A percentile compares a stretch with the other conserved stretches of the same genome.
phyloP scores from a whole-genome alignment of 2,888 invertebrate genomes.

The Ommatoiulus sabulosus region DNA sequence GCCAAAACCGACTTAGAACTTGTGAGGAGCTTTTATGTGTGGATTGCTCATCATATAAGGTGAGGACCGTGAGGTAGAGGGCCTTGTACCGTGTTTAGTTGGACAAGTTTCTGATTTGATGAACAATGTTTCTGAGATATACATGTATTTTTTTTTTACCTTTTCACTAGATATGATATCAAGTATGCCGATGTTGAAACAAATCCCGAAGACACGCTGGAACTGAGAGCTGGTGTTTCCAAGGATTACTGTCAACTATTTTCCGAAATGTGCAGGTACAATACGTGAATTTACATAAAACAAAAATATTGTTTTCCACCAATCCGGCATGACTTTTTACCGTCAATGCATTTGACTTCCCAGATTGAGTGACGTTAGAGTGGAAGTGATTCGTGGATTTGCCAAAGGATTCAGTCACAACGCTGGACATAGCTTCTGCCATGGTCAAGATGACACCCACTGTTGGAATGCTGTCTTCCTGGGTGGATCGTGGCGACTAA shows the following conservation, averaged over 20 bases:
- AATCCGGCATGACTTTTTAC: background rate
- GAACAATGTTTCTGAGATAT: too few species aligned
- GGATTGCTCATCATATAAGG: constrained; percentile 64
- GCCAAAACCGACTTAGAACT: constrained; percentile 63
- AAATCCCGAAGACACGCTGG: constrained; percentile 62
- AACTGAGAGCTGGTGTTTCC: constrained; percentile 63
- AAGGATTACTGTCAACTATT: constrained; percentile 64
- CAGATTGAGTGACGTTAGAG: constrained; percentile 63
- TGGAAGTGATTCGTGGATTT: constrained; percentile 65
- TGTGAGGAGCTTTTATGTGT: constrained; percentile 64
- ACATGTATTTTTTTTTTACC: background rate
- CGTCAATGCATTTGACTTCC: background rate
- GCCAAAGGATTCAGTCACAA: constrained; percentile 63
- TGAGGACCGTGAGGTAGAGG: constrained; percentile 58
- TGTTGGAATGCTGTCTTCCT: constrained; percentile 65
- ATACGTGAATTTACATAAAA: too few species aligned
- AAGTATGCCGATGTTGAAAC: constrained; percentile 62
- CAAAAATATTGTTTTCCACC: too few species aligned
- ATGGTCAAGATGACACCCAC: constrained; percentile 63
- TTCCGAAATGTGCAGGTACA: constrained; percentile 63
- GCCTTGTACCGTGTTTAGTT: too few species aligned
- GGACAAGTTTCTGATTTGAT: too few species aligned
- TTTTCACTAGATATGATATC: constrained; percentile 63
- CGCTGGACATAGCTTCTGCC: constrained; percentile 63
- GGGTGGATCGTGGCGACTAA: constrained; percentile 64